Evolutionary conservation across 2,113 vertebrate genomes (phyloP).

Genomic region (Sorex fumeus): DNA sequence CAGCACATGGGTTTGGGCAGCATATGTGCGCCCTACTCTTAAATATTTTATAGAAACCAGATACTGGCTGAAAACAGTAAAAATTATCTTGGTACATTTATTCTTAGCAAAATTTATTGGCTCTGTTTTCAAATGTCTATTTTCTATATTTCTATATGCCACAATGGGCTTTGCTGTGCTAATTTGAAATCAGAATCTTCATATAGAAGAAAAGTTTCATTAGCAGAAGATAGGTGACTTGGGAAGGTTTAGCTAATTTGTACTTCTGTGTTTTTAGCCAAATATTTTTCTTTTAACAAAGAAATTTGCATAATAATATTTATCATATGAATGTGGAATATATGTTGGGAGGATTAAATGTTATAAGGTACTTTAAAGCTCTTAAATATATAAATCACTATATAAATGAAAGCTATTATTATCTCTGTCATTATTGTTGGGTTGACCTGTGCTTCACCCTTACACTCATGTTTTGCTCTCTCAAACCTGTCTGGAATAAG

Average conservation of each 20-base stretch:
- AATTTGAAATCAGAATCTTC: neutral
- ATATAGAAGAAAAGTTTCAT: neutral
- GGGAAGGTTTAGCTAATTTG: neutral
- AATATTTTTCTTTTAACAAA: neutral
- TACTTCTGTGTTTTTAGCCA: neutral
- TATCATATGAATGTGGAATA: neutral
- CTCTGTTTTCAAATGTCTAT: neutral
- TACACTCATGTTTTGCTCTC: conserved; percentile 17
- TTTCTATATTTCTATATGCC: neutral
- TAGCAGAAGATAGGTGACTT: neutral
- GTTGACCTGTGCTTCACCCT: conserved; percentile 54
- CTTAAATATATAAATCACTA: conserved; percentile 3
- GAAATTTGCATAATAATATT: conserved; percentile 20
- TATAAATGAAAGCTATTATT: conserved; percentile 5
- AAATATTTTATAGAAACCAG: neutral
- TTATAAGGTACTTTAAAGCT: neutral
- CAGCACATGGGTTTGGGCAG: too few relatives aligned
- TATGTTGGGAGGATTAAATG: neutral
- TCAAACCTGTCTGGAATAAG: conserved; percentile 61
- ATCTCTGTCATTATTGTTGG: neutral
- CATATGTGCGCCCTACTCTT: too few relatives aligned
- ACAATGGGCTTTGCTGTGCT: neutral
- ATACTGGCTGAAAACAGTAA: neutral
- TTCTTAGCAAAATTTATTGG: conserved; percentile 5
- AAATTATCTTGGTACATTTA: conserved; percentile 23